phyloP scores from a whole-genome alignment of 2,797 vertebrate species.

The Lepilemur septentrionalis region DNA sequence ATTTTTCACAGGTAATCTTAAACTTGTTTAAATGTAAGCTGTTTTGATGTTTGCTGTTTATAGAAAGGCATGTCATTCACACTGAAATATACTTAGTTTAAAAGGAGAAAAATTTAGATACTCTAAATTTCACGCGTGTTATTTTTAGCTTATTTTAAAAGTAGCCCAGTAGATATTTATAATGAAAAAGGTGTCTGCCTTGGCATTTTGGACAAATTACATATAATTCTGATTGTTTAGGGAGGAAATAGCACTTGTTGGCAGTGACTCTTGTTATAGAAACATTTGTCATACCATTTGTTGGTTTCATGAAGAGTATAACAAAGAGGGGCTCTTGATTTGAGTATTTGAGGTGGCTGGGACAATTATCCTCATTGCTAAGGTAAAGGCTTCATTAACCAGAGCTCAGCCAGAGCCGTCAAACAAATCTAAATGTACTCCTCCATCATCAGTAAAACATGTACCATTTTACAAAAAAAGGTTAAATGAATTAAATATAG shows the following conservation, averaged over 20 bases:
- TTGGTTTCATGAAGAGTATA: slow-evolving; percentile 22
- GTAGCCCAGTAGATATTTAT: neutral
- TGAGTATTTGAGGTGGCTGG: neutral
- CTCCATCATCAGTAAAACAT: neutral
- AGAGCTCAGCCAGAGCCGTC: neutral
- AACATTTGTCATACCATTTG: neutral
- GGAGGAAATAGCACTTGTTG: slow-evolving; percentile 37
- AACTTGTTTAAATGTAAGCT: slow-evolving; percentile 14
- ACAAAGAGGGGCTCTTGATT: slow-evolving; percentile 4
- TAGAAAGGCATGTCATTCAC: slow-evolving; percentile 19
- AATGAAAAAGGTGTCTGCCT: neutral
- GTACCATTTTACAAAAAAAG: neutral
- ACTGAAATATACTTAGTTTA: slow-evolving; percentile 25
- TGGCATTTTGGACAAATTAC: neutral
- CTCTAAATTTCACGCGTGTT: neutral
- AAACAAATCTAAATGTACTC: neutral
- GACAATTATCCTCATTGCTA: neutral
- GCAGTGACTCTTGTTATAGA: neutral
- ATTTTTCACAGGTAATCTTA: slow-evolving; percentile 35
- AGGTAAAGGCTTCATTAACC: neutral
- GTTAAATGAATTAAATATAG: slow-evolving; percentile 37
- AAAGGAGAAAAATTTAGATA: slow-evolving; percentile 41
- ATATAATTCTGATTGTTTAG: slow-evolving; percentile 15
- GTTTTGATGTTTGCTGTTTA: slow-evolving; percentile 46
- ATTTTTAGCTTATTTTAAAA: slow-evolving; percentile 44